Evolutionary conservation across 2,797 vertebrate genomes (phyloP), one percentile per base, ranked within the genome.

Genomic region (Oreochromis grahami): DNA sequence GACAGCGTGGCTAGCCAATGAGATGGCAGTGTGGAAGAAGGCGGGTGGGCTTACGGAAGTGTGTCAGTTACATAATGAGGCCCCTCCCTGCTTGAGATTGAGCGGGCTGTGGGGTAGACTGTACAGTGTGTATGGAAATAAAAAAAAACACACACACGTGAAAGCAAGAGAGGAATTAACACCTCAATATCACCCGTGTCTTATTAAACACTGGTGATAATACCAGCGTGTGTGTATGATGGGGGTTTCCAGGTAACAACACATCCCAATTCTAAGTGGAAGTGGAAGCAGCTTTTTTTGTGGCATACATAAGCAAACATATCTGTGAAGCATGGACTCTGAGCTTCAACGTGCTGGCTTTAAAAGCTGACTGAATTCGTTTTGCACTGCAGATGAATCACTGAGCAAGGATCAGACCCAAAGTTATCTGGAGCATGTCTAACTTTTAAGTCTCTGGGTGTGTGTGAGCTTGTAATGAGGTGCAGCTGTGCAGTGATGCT

Each of bases 11-110:
- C 10, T 43, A 38, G 55, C 96, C 96, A 96, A 96, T 96, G 80
- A 82, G 70, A 48, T 1, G 6, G 29, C 6, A 3, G 56, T 3
- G 55, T 60, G 72, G 43, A 79, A 6, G 74, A 58, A 68, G 72
- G 87, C 48, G 81, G 92, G 89, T 76, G 90, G 91, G 86, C 50
- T 82, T 63, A 68, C n/a, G 36, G 89, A 95, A 94, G 78, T 93
- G 91, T 96, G 96, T 94, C 93, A 89, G 94, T 97, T 96, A 96
- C 95, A 96, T 95, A 97, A 97, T 90, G 79, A 81, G 55, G 88
- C 90, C 84, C 94, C 94, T 87, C 95, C 94, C 92, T 85, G 58
- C 38, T 68, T 5, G 15, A 79, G 60, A 70, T 58, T 3, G 83
- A 80, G 80, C 14, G 21, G 72, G 74, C 50, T 14, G 11, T 3